Percentiles rank a stretch among this genome's conserved stretches.
phyloP scores from a whole-genome alignment of 1,140 invertebrate genomes.

The Hylyphantes graminicola region DNA sequence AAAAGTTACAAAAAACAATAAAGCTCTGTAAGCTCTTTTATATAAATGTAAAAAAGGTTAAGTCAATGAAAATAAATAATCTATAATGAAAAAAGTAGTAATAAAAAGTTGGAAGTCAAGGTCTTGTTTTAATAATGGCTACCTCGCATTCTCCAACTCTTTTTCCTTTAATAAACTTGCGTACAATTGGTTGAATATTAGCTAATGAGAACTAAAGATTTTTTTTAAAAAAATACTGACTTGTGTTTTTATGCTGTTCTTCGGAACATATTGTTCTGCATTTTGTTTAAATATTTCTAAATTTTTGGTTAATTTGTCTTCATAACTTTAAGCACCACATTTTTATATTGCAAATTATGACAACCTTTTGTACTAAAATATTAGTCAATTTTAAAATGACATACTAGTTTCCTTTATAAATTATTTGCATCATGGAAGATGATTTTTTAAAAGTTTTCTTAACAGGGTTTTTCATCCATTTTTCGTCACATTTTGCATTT shows the following conservation, averaged over 20 bases:
- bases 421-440: no score
- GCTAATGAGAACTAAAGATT: conserved; percentile 25
- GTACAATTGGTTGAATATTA: conserved; percentile 37
- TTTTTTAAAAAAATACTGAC: no score
- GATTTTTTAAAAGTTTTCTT: no score
- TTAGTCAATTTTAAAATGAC: no score
- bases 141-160: neutral
- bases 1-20: conserved; percentile 9
- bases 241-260: no score
- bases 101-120: conserved; percentile 22
- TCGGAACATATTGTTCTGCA: neutral
- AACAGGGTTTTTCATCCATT: no score
- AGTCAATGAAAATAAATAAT: conserved; percentile 8
- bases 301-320: no score
- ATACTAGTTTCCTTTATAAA: no score
- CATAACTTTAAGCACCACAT: no score
- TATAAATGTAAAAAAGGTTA: conserved; percentile 14
- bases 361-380: no score
- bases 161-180: conserved; percentile 9
- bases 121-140: conserved; percentile 38
- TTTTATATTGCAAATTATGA: no score
- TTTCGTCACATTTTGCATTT: no score
- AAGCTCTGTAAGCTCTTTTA: neutral
- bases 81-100: neutral
- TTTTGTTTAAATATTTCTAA: neutral